A percentile compares a stretch with the other conserved stretches of the same genome.
These are phyloP conservation scores for Acanthosoma haemorrhoidale DNA, from an alignment of 2,888 invertebrate species.

Conservation along the genomic window DNA sequence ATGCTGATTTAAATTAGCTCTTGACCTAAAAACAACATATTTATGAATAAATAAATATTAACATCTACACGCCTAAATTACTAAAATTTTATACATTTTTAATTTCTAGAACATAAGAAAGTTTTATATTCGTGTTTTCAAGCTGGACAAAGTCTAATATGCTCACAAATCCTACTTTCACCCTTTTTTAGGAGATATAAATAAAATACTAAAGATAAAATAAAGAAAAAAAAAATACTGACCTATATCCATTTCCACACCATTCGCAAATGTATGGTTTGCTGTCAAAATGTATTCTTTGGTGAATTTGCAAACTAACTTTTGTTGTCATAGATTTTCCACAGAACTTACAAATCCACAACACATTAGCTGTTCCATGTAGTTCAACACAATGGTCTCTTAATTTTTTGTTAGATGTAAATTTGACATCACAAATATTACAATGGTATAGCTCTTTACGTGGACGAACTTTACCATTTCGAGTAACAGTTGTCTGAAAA, in stretches of 20 bases:
- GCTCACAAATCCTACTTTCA: too few species aligned
- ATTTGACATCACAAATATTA: conserved; percentile 26
- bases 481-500: conserved; percentile 4
- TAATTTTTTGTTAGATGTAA: conserved; percentile 17
- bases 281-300: conserved; percentile 41
- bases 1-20: conserved; percentile 41
- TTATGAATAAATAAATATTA: background rate
- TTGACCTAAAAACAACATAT: conserved; percentile 39
- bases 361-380: conserved; percentile 25
- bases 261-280: conserved; percentile 42
- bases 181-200: too few species aligned
- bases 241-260: conserved; percentile 41
- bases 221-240: background rate
- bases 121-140: too few species aligned
- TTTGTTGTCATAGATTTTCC: conserved; percentile 41
- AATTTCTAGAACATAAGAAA: background rate
- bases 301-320: conserved; percentile 40
- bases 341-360: conserved; percentile 41
- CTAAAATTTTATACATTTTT: background rate
- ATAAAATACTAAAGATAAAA: background rate
- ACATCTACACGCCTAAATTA: background rate
- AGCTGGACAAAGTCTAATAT: too few species aligned
- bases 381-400: conserved; percentile 18
- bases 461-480: background rate
- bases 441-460: conserved; percentile 25